Evolutionary conservation across 2,797 vertebrate genomes (phyloP), one percentile per base, ranked within the genome.

Genomic region (Alcedo quadribrachys): DNA sequence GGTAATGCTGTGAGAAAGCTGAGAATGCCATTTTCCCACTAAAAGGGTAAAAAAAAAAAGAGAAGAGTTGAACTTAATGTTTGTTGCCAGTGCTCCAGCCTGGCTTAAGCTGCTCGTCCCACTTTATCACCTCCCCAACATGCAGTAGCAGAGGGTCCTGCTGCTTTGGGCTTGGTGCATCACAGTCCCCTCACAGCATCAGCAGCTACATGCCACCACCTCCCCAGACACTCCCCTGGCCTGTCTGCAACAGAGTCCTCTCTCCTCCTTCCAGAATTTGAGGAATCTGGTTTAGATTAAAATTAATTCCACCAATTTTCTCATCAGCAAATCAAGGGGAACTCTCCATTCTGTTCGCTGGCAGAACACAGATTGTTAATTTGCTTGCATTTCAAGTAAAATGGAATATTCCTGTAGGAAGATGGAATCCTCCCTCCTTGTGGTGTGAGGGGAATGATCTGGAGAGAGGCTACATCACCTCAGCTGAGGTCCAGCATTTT

Each of bases 241-340:
- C 81, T 58, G 24, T 37, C 58, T 40, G 22, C 76, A 71, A 48
- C 6, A 25, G 32, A 58, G 30, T 21, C 62, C 68, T 1, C 53
- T 33, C 66, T 74, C 42, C 70, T 54, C 7, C 19, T 85, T 54
- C 70, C 85, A 92, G 50, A 78, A 32, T 15, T 5, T 55, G 45
- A 27, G 30, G 43, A 74, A 79, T 82, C 87, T 95, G 91, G 66
- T 87, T 94, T 40, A 54, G 51, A 90, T 94, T 92, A 90, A 78
- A 82, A 70, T 69, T 46, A 80, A 85, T 86, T 82, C 42, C 48
- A 53, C 21, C 22, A 10, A 21, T 65, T 82, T 89, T 60, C 71
- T 86, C n/a, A 43, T 40, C 71, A 63, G 48, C 15, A 70, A 83
- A 91, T 85, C 54, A 62, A 78, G 71, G 51, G 86, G 55, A 87